phyloP scores from a whole-genome alignment of 2,888 invertebrate species.

The Tipula confusa region DNA sequence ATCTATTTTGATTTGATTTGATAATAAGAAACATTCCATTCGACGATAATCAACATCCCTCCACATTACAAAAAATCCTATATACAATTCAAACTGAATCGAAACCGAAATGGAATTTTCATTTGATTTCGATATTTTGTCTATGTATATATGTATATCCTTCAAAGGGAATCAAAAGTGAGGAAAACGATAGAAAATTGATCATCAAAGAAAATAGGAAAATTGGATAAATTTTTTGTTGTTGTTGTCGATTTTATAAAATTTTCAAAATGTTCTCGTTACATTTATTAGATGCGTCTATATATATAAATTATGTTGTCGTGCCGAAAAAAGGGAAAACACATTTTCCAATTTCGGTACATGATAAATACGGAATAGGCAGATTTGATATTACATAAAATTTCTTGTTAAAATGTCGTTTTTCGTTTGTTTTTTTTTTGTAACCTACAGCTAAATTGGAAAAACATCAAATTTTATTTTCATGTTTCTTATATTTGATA shows the following conservation, averaged over 20 bases:
- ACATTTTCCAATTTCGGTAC: background rate
- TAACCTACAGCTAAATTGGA: background rate
- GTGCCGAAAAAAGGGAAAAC: background rate
- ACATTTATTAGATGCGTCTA: background rate
- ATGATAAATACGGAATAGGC: constrained; percentile 25
- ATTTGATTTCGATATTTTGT: background rate
- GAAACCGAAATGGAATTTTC: constrained; percentile 5
- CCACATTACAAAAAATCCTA: background rate
- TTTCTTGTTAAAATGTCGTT: background rate
- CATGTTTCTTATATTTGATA: background rate
- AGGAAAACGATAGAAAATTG: constrained; percentile 1
- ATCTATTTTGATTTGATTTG: constrained; percentile 25
- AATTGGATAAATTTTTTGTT: background rate
- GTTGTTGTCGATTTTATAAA: background rate
- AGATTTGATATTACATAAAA: background rate
- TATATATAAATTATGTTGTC: constrained; percentile 3
- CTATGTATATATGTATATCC: no score
- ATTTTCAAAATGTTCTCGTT: background rate
- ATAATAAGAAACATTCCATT: background rate
- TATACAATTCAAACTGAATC: background rate
- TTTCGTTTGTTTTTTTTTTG: no score
- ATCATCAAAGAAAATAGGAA: constrained; percentile 9
- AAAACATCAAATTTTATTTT: background rate
- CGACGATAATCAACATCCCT: constrained; percentile 8
- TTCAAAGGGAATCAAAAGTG: background rate